Percentiles rank a stretch among this genome's conserved stretches.
phyloP scores from a whole-genome alignment of 2,113 vertebrate genomes.

The Hirundichthys speculiger region DNA sequence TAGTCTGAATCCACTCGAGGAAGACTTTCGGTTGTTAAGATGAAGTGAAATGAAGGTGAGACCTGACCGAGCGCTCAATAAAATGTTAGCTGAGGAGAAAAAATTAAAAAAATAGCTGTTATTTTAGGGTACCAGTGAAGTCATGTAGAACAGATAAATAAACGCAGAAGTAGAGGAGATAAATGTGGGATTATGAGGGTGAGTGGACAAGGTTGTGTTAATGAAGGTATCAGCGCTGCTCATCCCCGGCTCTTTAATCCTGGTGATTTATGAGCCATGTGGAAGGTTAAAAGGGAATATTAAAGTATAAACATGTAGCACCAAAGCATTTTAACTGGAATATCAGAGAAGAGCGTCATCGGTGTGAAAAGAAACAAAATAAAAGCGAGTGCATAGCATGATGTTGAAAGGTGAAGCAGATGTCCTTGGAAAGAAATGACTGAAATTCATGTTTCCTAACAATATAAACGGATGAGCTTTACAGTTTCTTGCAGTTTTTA shows the following conservation, averaged over 20 bases:
- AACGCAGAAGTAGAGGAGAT: not conserved
- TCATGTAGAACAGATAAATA: constrained; percentile 14
- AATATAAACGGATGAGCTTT: not conserved
- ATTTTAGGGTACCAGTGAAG: not conserved
- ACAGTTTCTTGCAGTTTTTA: not conserved
- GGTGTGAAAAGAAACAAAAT: too few relatives aligned
- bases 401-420: too few relatives aligned
- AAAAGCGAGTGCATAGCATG: too few relatives aligned
- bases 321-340: constrained; percentile 9
- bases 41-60: constrained; percentile 14
- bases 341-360: too few relatives aligned
- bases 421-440: too few relatives aligned
- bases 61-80: too few relatives aligned
- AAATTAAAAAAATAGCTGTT: not conserved
- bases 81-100: not conserved
- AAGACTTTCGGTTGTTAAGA: constrained; percentile 7
- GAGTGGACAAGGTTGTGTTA: not conserved
- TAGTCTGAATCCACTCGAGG: too few relatives aligned
- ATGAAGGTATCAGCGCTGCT: constrained; percentile 34
- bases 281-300: constrained; percentile 13
- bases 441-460: too few relatives aligned
- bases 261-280: constrained; percentile 53
- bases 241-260: constrained; percentile 45
- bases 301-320: not conserved
- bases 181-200: constrained; percentile 16